Evolutionary conservation across 2,113 vertebrate genomes (phyloP), one percentile per base, ranked within the genome.

Genomic region (Peromyscus maniculatus): DNA sequence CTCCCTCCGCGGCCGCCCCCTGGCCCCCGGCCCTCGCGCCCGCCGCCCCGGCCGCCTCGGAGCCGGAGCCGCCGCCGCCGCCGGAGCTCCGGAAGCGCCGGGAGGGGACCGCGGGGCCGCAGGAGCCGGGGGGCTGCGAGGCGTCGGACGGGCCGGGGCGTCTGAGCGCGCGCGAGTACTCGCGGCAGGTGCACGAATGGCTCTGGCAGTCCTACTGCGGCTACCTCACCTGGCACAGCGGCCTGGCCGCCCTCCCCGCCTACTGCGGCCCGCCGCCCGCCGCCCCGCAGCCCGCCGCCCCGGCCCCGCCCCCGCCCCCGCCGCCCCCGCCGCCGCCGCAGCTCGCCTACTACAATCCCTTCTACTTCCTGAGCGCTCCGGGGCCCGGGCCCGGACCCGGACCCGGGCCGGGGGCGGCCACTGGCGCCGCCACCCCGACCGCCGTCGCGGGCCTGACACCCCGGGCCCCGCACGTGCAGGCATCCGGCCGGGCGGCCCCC

Each of bases 171-270:
- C 97, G 98, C 72, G 99, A 99, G 83, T 99, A 99, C 98, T 99
- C 99, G 84, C 98, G 98, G 75, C 98, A 98, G 90, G 98, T 99
- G 93, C 99, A 99, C 98, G 99, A 99, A 93, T 99, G 99, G 99
- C 99, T 99, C 87, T 99, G 99, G 99, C 99, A 99, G 97, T 99
- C 99, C 80, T 99, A 99, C 98, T 99, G 99, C 98, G 99, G 99
- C 1, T 98, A 99, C 97, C 97, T 99, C 36, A 98, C 97, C 98
- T 99, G 99, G 99, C 99, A 99, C 98, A 98, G 98, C 98, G 99
- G 99, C 98, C 98, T 96, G 62, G 98, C 97, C 96, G 99, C 94
- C 39, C 57, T 91, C 28, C 89, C 96, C 96, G 96, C 98, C 82
- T 97, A 98, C 69, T 72, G 96, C 93, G 55, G 96, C 92, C 66